Evolutionary conservation across 2,888 invertebrate species (phyloP).

Genomic region (Drosophila crucigera): DNA sequence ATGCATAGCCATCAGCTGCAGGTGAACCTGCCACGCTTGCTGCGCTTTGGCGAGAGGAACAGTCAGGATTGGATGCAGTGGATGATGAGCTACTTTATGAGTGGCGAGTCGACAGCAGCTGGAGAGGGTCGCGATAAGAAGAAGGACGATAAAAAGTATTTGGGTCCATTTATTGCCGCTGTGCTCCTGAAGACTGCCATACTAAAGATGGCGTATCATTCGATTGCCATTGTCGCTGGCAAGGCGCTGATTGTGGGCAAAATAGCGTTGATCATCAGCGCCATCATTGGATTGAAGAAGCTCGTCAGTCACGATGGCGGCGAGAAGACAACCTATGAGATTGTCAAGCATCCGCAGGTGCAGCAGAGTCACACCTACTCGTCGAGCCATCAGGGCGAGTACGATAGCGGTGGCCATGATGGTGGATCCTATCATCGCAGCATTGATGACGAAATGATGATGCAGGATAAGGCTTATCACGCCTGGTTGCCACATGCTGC

Average conservation of each 20-base stretch:
- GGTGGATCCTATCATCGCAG: conserved; percentile 87
- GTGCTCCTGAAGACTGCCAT: conserved; percentile 90
- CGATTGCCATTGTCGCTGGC: conserved; percentile 91
- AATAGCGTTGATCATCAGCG: conserved; percentile 92
- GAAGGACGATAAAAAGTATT: conserved; percentile 87
- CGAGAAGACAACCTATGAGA: conserved; percentile 93
- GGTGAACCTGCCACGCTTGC: conserved; percentile 86
- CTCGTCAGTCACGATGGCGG: conserved; percentile 89
- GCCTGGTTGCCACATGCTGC: conserved; percentile 85
- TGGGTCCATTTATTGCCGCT: conserved; percentile 89
- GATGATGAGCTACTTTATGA: conserved; percentile 84
- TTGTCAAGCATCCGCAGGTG: conserved; percentile 94
- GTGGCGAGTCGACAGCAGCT: conserved; percentile 26
- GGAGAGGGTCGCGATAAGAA: conserved; percentile 87
- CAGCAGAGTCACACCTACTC: conserved; percentile 92
- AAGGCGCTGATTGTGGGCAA: conserved; percentile 93
- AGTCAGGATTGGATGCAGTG: conserved; percentile 78
- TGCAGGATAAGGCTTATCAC: conserved; percentile 88
- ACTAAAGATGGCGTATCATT: conserved; percentile 90
- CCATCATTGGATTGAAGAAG: conserved; percentile 93
- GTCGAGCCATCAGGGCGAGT: conserved; percentile 88
- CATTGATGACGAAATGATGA: conserved; percentile 87
- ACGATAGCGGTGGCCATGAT: conserved; percentile 87
- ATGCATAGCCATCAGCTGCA: conserved; percentile 88
- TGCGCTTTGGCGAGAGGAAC: conserved; percentile 86